Evolutionary conservation across 2,888 invertebrate genomes (phyloP), one percentile per base, ranked within the genome.

Genomic region (Vannuccia rotundouncinata): DNA sequence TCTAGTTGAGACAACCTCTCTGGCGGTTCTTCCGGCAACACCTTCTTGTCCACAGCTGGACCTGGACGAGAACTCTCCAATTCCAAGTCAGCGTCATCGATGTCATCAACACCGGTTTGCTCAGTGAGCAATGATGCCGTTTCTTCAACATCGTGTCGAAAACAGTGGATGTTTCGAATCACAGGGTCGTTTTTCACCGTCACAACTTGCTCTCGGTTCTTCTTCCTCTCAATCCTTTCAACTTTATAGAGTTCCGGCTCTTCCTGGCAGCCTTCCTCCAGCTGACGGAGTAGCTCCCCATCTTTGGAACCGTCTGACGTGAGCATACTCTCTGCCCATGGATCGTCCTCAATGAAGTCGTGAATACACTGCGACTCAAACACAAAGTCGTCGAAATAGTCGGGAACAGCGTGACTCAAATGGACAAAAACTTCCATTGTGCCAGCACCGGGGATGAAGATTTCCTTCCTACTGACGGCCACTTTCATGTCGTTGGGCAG

Each of bases 401-500:
- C 31, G 27, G 74, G 75, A 45, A 77, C 59, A 25, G 79, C 78
- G n/a, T 59, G 78, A 29, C 27, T 29, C 2, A 80, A 10, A 27
- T 79, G 30, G 22, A 80, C 80, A 17, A 59, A 80, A 1, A 80
- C 80, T n/a, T 59, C 30, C 29, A 59, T 76, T 29, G 60, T 45
- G 28, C 59, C 30, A 1, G 79, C 78, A 1, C 59, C 60, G n/a
- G 80, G 80, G 25, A 80, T n/a, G 30, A 79, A 80, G 28, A 79
- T 79, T 29, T 80, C 80, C 66, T 79, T 31, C 28, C 75, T 78
- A 59, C 25, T 80, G 13, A 80, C 78, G 28, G 78, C 77, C 1
- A 80, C 78, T 22, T 78, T 59, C 27, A 29, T 79, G 29, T 80
- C 79, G 29, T 79, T 59, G 13, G 80, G 80, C 1, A 80, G 77